phyloP scores from a whole-genome alignment of 2,888 invertebrate genomes.

The Pristionchus exspectatus region DNA sequence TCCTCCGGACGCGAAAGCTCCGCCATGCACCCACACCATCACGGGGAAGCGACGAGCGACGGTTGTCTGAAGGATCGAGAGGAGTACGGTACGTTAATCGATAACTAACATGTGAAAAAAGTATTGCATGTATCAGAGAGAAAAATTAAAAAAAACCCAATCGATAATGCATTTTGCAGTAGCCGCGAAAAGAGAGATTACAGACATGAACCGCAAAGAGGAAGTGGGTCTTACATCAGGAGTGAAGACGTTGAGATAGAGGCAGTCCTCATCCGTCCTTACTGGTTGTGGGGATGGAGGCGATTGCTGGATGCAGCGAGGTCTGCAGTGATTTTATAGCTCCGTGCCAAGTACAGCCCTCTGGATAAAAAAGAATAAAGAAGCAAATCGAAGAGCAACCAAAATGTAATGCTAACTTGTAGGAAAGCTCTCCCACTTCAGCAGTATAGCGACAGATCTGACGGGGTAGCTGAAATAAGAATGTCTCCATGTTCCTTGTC shows the following conservation, averaged over 20 bases:
- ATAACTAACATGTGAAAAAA: too few species aligned
- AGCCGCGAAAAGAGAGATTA: too few species aligned
- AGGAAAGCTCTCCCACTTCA: neutral
- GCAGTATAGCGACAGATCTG: neutral
- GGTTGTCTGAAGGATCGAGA: neutral
- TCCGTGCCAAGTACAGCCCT: too few species aligned
- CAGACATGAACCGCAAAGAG: neutral
- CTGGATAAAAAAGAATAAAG: too few species aligned
- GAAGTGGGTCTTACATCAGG: neutral
- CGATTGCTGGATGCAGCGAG: neutral
- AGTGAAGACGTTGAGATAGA: conserved; percentile 43
- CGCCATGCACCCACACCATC: conserved; percentile 40
- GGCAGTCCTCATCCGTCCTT: conserved; percentile 25
- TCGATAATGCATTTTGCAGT: too few species aligned
- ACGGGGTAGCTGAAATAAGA: neutral
- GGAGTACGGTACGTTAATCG: neutral
- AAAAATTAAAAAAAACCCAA: too few species aligned
- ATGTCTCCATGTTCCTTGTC: neutral
- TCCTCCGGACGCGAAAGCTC: neutral
- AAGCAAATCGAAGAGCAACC: too few species aligned
- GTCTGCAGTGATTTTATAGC: too few species aligned
- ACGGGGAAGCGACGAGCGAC: conserved; percentile 27
- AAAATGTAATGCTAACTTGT: neutral
- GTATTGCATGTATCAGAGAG: too few species aligned
- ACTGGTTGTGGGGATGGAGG: neutral